Conservation (phyloP, 2,113 vertebrate species). For the Callipepla squamata region DNA sequence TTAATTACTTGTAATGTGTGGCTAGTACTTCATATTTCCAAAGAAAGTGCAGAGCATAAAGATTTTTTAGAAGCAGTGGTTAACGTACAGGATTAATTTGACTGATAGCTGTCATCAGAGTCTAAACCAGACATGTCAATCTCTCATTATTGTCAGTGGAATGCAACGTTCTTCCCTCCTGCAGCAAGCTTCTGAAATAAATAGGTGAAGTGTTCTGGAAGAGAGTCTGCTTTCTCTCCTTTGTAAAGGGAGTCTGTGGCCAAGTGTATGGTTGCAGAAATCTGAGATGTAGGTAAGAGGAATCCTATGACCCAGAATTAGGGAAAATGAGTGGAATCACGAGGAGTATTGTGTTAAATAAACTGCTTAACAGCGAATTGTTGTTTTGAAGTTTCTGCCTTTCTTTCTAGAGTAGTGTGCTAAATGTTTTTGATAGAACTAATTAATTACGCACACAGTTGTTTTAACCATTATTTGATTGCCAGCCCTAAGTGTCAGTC, state of each 20-base stretch:
- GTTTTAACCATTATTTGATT: not conserved
- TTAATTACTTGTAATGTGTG: not conserved
- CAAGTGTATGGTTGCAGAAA: not conserved
- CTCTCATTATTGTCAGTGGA: not conserved
- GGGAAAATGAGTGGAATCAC: not conserved
- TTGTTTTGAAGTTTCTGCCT: not conserved
- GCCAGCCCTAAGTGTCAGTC: rapidly evolving
- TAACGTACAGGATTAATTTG: not conserved
- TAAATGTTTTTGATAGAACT: no score
- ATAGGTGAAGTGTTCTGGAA: not conserved
- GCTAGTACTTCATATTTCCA: not conserved
- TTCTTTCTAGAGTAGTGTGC: not conserved
- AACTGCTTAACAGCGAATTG: not conserved
- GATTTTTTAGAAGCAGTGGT: not conserved
- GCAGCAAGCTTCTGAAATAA: not conserved
- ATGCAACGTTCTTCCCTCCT: not conserved
- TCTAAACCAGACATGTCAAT: not conserved
- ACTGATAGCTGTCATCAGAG: not conserved
- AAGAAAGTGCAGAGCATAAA: not conserved
- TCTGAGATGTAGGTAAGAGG: not conserved
- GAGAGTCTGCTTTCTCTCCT: not conserved
- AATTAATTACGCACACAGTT: not conserved
- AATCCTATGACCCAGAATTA: not conserved
- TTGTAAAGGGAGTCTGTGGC: not conserved
- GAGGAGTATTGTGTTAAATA: not conserved